Evolutionary conservation across 1,140 invertebrate genomes (phyloP).

Genomic region (Heliconius eleuchia): DNA sequence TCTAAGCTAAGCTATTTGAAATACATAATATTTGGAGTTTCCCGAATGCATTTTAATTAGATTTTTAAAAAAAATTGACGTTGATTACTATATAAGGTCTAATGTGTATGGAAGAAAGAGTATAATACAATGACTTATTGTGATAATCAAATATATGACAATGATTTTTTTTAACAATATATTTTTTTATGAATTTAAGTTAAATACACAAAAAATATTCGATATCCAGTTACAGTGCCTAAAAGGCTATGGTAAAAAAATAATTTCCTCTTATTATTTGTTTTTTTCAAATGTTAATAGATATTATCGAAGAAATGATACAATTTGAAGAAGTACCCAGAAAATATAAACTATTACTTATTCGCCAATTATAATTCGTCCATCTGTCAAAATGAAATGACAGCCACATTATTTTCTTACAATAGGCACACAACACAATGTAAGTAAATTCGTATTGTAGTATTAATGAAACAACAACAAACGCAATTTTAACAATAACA

Average conservation of each 20-base stretch:
- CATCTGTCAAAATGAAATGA: not conserved
- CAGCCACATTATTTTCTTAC: not conserved
- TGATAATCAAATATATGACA: not conserved
- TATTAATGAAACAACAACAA: not conserved
- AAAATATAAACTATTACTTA: not conserved
- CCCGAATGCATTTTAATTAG: too few species aligned
- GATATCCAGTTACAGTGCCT: not conserved
- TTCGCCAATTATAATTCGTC: not conserved
- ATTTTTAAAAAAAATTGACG: too few species aligned
- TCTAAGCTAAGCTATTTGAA: too few species aligned
- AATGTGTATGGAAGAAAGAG: too few species aligned
- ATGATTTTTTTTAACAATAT: not conserved
- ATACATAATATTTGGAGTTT: too few species aligned
- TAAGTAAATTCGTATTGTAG: not conserved
- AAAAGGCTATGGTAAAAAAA: not conserved
- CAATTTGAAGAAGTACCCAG: not conserved
- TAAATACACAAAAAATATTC: not conserved
- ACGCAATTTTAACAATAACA: not conserved
- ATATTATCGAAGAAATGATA: not conserved
- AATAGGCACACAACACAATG: not conserved
- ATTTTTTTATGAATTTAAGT: not conserved
- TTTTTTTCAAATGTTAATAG: not conserved
- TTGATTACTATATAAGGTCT: too few species aligned
- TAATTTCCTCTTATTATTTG: not conserved
- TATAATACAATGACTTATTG: not conserved